Conservation (phyloP, 2,888 invertebrate species). For the Sericinus montela region DNA sequence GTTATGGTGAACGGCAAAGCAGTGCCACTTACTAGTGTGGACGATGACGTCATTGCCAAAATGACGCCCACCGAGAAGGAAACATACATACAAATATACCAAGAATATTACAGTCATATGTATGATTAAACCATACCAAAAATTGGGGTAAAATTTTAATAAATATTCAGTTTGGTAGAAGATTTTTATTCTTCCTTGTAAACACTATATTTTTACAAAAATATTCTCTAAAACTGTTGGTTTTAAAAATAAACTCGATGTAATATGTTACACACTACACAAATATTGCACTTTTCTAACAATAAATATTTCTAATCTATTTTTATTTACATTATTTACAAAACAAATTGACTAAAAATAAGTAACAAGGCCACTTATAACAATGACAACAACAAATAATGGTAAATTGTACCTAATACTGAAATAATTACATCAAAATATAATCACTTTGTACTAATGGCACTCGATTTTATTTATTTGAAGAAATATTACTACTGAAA, state of each 20-base stretch:
- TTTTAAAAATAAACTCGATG: too few species aligned
- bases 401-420: slow-evolving; percentile 36
- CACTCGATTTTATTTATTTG: neutral
- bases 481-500: too few species aligned
- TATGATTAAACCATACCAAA: slow-evolving; percentile 79
- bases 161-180: too few species aligned
- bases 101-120: slow-evolving; percentile 95
- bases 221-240: too few species aligned
- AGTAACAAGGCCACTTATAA: slow-evolving; percentile 16
- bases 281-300: neutral
- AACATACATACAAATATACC: slow-evolving; percentile 95
- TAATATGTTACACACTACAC: too few species aligned
- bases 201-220: too few species aligned
- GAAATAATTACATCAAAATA: slow-evolving; percentile 21
- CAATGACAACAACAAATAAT: neutral
- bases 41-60: slow-evolving; percentile 90
- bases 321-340: slow-evolving; percentile 5
- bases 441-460: slow-evolving; percentile 12
- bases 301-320: slow-evolving; percentile 8
- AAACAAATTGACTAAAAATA: slow-evolving; percentile 4
- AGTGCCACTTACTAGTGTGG: slow-evolving; percentile 90
- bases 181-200: too few species aligned
- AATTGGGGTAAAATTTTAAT: too few species aligned
- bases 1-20: slow-evolving; percentile 89
- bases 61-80: slow-evolving; percentile 97